phyloP scores from a whole-genome alignment of 2,797 vertebrate species.

The Sandelia bainsii region DNA sequence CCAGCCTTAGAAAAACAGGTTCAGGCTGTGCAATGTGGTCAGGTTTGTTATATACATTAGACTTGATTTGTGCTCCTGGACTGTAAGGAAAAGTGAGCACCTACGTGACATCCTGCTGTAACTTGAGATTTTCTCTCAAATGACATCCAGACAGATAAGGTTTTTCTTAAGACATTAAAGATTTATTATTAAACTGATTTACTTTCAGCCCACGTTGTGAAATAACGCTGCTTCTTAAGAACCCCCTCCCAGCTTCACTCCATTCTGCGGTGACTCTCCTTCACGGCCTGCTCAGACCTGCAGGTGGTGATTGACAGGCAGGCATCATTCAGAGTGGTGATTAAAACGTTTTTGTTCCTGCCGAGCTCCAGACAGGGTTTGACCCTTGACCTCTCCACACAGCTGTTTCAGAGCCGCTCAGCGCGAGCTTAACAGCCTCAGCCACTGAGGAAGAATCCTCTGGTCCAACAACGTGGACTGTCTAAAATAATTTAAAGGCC shows the following conservation, averaged over 20 bases:
- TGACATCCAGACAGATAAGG: slow-evolving; percentile 75
- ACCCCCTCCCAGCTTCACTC: slow-evolving; percentile 3
- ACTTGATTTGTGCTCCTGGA: slow-evolving; percentile 72
- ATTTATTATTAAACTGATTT: slow-evolving; percentile 50
- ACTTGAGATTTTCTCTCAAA: slow-evolving; percentile 56
- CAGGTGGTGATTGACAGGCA: slow-evolving; percentile 81
- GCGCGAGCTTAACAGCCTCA: slow-evolving; percentile 68
- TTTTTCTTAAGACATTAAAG: slow-evolving; percentile 35
- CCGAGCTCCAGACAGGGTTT: slow-evolving; percentile 81
- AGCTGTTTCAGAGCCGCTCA: slow-evolving; percentile 83
- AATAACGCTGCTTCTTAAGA: slow-evolving; percentile 25
- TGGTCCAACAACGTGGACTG: slow-evolving; percentile 22
- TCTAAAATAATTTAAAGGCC: not conserved
- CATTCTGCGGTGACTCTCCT: slow-evolving; percentile 28
- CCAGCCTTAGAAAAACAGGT: slow-evolving; percentile 84
- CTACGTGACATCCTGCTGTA: slow-evolving; percentile 70
- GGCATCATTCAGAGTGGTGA: slow-evolving; percentile 79
- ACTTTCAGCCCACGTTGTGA: slow-evolving; percentile 41
- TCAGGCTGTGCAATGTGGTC: slow-evolving; percentile 71
- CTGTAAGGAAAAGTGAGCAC: slow-evolving; percentile 64
- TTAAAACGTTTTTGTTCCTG: slow-evolving; percentile 83
- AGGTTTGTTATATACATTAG: slow-evolving; percentile 84
- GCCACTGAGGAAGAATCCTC: slow-evolving; percentile 52
- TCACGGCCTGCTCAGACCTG: slow-evolving; percentile 78
- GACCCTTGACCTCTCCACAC: slow-evolving; percentile 82